Base-by-base conservation (phyloP, 1,140 invertebrate genomes). In the Melanaphis sacchari region DNA sequence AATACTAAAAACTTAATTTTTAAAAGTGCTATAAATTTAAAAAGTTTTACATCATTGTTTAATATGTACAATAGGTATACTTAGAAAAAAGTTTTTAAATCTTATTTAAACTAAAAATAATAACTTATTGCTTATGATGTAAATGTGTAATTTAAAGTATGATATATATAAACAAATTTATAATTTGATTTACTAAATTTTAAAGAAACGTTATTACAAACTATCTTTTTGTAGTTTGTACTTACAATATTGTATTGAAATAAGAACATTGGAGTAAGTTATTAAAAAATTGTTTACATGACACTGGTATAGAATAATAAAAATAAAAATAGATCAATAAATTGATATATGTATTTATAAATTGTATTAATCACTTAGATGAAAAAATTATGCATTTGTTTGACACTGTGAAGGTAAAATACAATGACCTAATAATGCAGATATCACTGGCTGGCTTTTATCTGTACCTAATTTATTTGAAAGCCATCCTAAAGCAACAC, bases 381-480 rank as follows among this genome's bases (percentile, higher is more conserved):
- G 31, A 76, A n/a, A 76, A 76, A n/a, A 76, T 76, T 31, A 41
- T 43, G 9, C 43, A 87, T 87, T 89, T 40, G 4, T 40, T 89
- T 89, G 88, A 31, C 88, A 92, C 9, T 92, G 66, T 81, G 26
- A 81, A 38, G 91, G 91, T 52, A 93, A 40, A 31, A 49, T 38
- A 49, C 91, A 93, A 15, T 93, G 91, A 38, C 46, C 76, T 41
- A 93, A 52, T 40, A 93, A 85, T 21, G 81, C 91, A 38, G 81
- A 84, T 85, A 93, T 93, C n/a, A 93, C 91, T 40, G 91, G 91
- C 22, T 93, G 91, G 2, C 81, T 49, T 84, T 49, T 93, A 38
- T 93, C 46, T 85, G 52, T 85, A n/a, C 91, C 81, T 54, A 93
- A 84, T 93, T 84, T 93, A 24, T 93, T 93, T 7, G 91, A 93